Base-by-base conservation (phyloP, 2,113 vertebrate species). In the Phalacrocorax pelagicus region DNA sequence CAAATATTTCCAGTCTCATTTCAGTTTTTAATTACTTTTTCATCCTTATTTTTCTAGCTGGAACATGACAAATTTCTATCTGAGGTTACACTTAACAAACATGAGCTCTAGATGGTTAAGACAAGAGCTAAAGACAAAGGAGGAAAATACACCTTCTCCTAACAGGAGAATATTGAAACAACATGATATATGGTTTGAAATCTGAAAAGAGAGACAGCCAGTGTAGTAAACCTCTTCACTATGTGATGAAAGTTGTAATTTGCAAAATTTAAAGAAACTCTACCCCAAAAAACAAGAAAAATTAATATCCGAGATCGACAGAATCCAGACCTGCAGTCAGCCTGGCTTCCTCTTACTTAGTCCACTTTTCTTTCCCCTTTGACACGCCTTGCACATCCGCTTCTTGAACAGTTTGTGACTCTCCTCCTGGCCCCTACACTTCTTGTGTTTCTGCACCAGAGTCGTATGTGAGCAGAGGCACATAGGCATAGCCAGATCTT, bases 371-470 rank as follows among this genome's bases (percentile, higher is more conserved):
- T 49, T 74, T 74, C 15, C 3, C 0, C 51, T 84, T 63, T 23
- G n/a, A 61, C 10, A 58, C 4, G 36, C 3, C 5, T 74, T 49
- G 21, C 19, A 29, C 0, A 1, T 1, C 3, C 9, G 4, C 12
- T 74, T 72, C 0, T 0, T 9, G 11, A 81, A 21, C 15, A 52
- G 21, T 40, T 67, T 29, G 57, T 4, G 9, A 46, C 15, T 40
- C 30, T 26, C 5, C 17, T 46, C 7, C 29, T 24, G 20, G 23
- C 6, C 58, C 58, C n/a, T 70, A 15, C 21, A 5, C 15, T 49
- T 23, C 17, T 34, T 3, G 2, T 7, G 3, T 44, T 67, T 34
- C 47, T 77, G 49, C 34, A 47, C 18, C 29, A 74, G 65, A 75
- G 44, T n/a, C 23, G 61, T 47, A 0, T 6, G 20, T 2, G 1